Conservation (phyloP, 2,888 invertebrate species). For the Dolichopus griseipennis region DNA sequence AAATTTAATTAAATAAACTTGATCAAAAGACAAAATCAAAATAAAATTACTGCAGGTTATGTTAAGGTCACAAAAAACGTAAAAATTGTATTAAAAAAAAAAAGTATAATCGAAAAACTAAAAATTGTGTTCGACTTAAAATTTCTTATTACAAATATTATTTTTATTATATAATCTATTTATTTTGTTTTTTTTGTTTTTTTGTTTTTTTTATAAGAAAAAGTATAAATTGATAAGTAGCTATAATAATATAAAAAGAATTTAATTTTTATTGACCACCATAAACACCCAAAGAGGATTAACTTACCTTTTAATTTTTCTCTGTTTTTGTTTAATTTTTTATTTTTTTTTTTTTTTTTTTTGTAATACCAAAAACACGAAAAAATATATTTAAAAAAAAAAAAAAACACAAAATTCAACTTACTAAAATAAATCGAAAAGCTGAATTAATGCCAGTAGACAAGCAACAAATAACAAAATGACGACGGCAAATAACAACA, state of each 20-base stretch:
- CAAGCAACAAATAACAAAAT: neutral
- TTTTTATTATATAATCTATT: too few species aligned
- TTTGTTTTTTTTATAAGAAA: too few species aligned
- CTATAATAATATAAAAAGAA: neutral
- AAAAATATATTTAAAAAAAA: neutral
- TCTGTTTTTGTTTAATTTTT: too few species aligned
- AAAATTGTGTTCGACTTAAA: too few species aligned
- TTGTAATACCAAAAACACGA: neutral
- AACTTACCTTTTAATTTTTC: neutral
- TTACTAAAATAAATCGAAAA: neutral
- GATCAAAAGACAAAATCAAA: too few species aligned
- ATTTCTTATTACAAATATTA: too few species aligned
- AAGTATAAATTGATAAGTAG: neutral
- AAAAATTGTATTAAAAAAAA: too few species aligned
- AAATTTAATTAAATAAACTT: too few species aligned
- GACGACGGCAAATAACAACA: neutral
- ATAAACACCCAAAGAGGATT: conserved; percentile 3
- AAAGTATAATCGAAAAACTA: too few species aligned
- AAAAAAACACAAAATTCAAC: neutral
- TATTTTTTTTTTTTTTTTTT: neutral
- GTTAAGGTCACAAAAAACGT: too few species aligned
- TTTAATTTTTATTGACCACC: conserved; percentile 6
- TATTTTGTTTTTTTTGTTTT: too few species aligned
- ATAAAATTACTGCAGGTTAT: too few species aligned
- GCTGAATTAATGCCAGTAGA: neutral